A percentile compares a stretch with the other conserved stretches of the same genome.
Conservation (phyloP, 2,113 vertebrate genomes). For the Neopipo cinnamomea region DNA sequence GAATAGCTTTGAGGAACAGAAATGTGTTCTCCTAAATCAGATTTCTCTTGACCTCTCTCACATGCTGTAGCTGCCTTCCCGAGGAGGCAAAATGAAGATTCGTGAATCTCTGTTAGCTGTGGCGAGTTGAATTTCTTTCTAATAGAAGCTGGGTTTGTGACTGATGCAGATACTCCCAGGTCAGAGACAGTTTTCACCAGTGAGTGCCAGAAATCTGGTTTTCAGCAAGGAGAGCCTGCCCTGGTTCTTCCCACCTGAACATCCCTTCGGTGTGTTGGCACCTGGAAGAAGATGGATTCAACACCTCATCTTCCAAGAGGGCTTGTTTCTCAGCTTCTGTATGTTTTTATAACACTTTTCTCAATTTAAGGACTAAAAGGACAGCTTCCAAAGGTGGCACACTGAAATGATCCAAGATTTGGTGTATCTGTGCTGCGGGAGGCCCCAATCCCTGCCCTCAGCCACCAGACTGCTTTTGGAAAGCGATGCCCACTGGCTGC, state of each 20-base stretch:
- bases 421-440: background rate
- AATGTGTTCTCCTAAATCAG: constrained; percentile 6
- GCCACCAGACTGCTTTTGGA: background rate
- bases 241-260: background rate
- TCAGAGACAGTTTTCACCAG: background rate
- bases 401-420: background rate
- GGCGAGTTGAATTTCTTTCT: background rate
- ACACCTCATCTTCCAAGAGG: background rate
- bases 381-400: background rate
- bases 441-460: background rate
- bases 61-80: background rate
- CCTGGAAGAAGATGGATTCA: background rate
- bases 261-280: background rate
- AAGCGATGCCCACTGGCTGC: background rate
- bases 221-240: background rate
- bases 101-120: background rate
- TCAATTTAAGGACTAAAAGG: background rate
- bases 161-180: background rate
- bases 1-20: constrained; percentile 19
- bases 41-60: background rate
- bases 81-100: background rate
- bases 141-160: background rate
- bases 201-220: background rate
- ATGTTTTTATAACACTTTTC: background rate
- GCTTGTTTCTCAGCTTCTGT: background rate